Evolutionary conservation across 2,797 vertebrate species (phyloP).

Genomic region (Chelon auratus): DNA sequence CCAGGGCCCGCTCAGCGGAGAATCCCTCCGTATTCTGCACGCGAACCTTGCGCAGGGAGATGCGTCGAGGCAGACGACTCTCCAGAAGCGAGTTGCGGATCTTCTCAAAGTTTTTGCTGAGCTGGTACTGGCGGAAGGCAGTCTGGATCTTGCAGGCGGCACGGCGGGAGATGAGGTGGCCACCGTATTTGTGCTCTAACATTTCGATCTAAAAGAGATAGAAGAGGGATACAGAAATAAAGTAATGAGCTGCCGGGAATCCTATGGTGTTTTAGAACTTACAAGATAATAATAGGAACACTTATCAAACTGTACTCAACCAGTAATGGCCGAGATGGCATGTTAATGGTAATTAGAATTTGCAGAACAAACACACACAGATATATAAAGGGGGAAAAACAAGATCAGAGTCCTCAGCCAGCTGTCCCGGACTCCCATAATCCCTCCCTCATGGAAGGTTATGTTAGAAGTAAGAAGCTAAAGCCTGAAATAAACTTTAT

Average conservation of each 20-base stretch:
- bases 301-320: neutral
- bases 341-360: neutral
- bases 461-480: too few species aligned
- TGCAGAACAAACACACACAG: slow-evolving; percentile 4
- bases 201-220: slow-evolving; percentile 95
- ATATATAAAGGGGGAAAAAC: neutral
- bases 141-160: slow-evolving; percentile 99
- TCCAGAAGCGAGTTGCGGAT: slow-evolving; percentile 98
- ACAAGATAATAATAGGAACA: neutral
- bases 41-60: slow-evolving; percentile 94
- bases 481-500: too few species aligned
- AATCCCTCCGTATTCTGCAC: slow-evolving; percentile 92
- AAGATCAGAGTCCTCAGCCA: neutral
- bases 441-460: neutral
- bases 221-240: slow-evolving; percentile 33
- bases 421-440: neutral
- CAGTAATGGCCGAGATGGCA: neutral
- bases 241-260: slow-evolving; percentile 6
- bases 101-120: slow-evolving; percentile 99
- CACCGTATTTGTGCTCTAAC: slow-evolving; percentile 99
- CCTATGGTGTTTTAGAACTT: neutral
- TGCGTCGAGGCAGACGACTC: slow-evolving; percentile 95
- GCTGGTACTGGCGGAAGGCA: slow-evolving; percentile 99
- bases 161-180: slow-evolving; percentile 95
- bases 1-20: slow-evolving; percentile 92